Base-by-base conservation (phyloP, 2,797 vertebrate species). In the Pseudotriccus pelzelni region DNA sequence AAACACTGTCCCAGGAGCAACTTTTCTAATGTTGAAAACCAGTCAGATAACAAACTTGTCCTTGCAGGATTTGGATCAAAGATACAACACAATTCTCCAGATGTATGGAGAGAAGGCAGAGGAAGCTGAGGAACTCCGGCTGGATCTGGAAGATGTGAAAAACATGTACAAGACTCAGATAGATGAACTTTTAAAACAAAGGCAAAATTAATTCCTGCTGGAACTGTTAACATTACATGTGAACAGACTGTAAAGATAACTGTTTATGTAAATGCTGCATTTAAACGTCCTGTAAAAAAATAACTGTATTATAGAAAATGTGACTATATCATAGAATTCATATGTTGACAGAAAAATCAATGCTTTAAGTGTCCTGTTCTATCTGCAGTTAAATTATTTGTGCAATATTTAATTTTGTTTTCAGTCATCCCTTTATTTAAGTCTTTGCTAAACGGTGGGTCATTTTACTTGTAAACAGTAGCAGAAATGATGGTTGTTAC, bases 81-180 rank as follows among this genome's bases (percentile, higher is more conserved):
- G 99, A 67, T 99, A 99, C 97, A 99, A 99, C 97, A 99, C 99
- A 39, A 99, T 99, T 95, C 98, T 99, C 77, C 99, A 99, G 97
- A 99, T 99, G 99, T 99, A 99, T 30, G 99, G 99, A 68, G 99
- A 99, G 97, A 99, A 99, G 96, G 99, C 99, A 17, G 99, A 99
- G 92, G 99, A 99, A 93, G 99, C 99, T 7, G 99, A 99, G 95
- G 99, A 99, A 69, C 98, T 99, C 58, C 98, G 98, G 25, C 97
- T 99, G 70, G 99, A 99, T 95, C 99, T 99, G 10, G 99, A 99
- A 97, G 99, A 99, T 97, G 99, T 99, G 74, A 99, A 99, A 97
- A 99, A 99, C 96, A 99, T 99, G 99, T 99, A 99, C 95, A 99
- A 99, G 98, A 98, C 98, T 76, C 99, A 99, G 95, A 99, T 99